Percentiles rank a stretch among this genome's conserved stretches.
Conservation (phyloP, 2,797 vertebrate species). For the Brachyrhaphis roseni region DNA sequence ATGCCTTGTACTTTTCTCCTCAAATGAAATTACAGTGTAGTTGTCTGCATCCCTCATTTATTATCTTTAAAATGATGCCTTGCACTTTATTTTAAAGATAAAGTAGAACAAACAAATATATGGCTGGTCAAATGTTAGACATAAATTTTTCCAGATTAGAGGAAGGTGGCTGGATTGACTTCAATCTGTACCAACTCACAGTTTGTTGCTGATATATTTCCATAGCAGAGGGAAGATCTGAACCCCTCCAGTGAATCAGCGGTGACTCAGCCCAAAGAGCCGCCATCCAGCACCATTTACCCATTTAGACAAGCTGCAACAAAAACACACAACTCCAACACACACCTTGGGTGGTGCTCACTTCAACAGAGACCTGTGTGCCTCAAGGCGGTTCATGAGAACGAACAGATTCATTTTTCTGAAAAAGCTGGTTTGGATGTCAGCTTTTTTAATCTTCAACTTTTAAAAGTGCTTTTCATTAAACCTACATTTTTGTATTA, state of each 20-base stretch:
- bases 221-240: background rate
- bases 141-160: too few relatives aligned
- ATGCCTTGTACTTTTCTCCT: background rate
- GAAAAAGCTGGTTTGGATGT: background rate
- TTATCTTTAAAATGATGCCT: too few relatives aligned
- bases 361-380: background rate
- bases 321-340: background rate
- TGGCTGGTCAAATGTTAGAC: too few relatives aligned
- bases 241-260: background rate
- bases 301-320: background rate
- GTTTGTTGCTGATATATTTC: background rate
- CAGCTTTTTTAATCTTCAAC: background rate
- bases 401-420: background rate
- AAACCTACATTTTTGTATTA: too few relatives aligned
- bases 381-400: background rate
- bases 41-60: too few relatives aligned
- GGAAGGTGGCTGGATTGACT: too few relatives aligned
- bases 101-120: too few relatives aligned
- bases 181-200: background rate
- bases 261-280: constrained; percentile 18
- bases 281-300: background rate
- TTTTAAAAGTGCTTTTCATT: background rate
- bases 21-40: background rate
- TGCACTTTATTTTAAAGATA: too few relatives aligned
- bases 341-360: background rate